These are phyloP conservation scores for Idaea straminata DNA, from an alignment of 2,888 invertebrate species.

Conservation along the genomic window DNA sequence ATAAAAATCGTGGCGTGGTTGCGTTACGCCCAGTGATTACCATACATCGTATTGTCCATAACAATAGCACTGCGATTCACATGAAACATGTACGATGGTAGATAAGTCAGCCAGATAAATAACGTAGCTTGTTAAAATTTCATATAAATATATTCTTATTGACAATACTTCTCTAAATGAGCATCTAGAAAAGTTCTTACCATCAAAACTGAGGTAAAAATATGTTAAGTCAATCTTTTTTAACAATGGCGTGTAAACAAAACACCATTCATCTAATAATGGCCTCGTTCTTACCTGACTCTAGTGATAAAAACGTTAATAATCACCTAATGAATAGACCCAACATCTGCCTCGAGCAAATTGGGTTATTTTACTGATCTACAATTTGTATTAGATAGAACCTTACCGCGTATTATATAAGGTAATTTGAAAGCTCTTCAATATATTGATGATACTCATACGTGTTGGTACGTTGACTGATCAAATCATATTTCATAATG, in stretches of 20 bases:
- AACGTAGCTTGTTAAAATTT: slow-evolving; percentile 1
- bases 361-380: slow-evolving; percentile 37
- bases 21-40: slow-evolving; percentile 34
- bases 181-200: not conserved
- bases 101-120: slow-evolving; percentile 3
- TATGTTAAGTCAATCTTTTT: not conserved
- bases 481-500: slow-evolving; percentile 55
- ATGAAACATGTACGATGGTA: slow-evolving; percentile 28
- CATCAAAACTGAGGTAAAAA: not conserved
- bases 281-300: slow-evolving; percentile 45
- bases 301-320: slow-evolving; percentile 39
- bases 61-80: slow-evolving; percentile 36
- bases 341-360: slow-evolving; percentile 34
- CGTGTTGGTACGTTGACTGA: slow-evolving; percentile 28
- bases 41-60: slow-evolving; percentile 35
- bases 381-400: slow-evolving; percentile 36
- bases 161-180: not conserved
- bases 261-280: slow-evolving; percentile 11
- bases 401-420: slow-evolving; percentile 46
- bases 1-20: slow-evolving; percentile 27
- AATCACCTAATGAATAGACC: slow-evolving; percentile 56
- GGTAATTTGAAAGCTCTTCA: slow-evolving; percentile 45
- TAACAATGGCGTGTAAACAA: not conserved
- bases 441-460: slow-evolving; percentile 30
- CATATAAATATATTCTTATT: not conserved